phyloP scores from a whole-genome alignment of 2,888 invertebrate genomes.

The Syrphus vitripennis region DNA sequence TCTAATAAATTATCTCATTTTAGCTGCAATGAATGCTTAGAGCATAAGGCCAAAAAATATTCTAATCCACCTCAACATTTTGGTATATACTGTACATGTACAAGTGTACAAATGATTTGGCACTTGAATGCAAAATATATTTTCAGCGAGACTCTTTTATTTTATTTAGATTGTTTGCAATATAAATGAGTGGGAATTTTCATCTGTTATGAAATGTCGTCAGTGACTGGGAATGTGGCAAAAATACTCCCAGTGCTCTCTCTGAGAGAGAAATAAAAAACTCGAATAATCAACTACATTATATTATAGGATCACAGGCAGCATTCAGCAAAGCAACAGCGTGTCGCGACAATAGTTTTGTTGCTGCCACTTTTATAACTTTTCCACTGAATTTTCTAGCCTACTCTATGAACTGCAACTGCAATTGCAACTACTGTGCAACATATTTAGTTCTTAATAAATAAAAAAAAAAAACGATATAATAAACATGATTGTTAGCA shows the following conservation, averaged over 20 bases:
- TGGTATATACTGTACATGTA: neutral
- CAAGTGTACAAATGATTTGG: slow-evolving; percentile 37
- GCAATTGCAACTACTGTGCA: neutral
- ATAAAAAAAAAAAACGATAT: slow-evolving; percentile 2
- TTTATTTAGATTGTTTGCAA: slow-evolving; percentile 59
- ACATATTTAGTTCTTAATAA: slow-evolving; percentile 31
- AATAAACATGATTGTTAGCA: slow-evolving; percentile 24
- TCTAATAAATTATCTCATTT: too few relatives aligned
- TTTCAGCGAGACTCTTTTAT: slow-evolving; percentile 46
- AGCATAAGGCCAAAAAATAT: neutral
- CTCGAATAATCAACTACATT: slow-evolving; percentile 10
- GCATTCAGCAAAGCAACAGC: neutral
- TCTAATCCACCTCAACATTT: neutral
- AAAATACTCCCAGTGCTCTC: slow-evolving; percentile 56
- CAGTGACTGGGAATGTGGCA: slow-evolving; percentile 69
- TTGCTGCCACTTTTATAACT: slow-evolving; percentile 20
- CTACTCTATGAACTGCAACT: slow-evolving; percentile 5
- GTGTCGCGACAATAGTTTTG: slow-evolving; percentile 18
- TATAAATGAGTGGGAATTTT: slow-evolving; percentile 67
- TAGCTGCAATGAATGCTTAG: too few relatives aligned
- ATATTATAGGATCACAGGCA: neutral
- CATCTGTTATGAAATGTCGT: slow-evolving; percentile 68
- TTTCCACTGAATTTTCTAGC: slow-evolving; percentile 4
- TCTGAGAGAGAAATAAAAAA: slow-evolving; percentile 37
- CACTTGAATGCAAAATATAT: slow-evolving; percentile 58